Evolutionary conservation across 2,113 vertebrate genomes (phyloP).

Genomic region (Anser brachyrhynchus): DNA sequence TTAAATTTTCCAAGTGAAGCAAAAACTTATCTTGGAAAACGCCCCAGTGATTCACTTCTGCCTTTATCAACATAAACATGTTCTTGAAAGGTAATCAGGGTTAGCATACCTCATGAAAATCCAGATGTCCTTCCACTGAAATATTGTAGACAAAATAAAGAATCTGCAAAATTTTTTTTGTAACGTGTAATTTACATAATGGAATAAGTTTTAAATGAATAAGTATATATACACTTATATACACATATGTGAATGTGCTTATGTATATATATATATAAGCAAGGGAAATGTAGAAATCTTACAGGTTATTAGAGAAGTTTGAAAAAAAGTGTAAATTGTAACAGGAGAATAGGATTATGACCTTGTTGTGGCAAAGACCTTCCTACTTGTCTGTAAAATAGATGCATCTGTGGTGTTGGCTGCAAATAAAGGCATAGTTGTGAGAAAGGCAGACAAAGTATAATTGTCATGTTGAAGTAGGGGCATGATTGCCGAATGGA

Average conservation of each 20-base stretch:
- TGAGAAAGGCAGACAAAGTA: not conserved
- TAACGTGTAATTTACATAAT: not conserved
- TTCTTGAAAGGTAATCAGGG: not conserved
- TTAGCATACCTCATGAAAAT: not conserved
- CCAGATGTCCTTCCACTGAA: not conserved
- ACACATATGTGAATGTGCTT: not conserved
- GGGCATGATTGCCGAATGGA: constrained; percentile 12
- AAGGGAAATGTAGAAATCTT: not conserved
- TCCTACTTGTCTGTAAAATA: not conserved
- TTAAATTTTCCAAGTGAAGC: not conserved
- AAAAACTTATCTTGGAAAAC: not conserved
- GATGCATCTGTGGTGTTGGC: not conserved
- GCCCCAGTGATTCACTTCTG: not conserved
- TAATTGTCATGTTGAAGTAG: constrained; percentile 21
- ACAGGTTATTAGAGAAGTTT: not conserved
- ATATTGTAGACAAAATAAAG: not conserved
- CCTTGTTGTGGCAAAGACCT: not conserved
- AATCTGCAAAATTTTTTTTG: not conserved
- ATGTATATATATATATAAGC: not conserved
- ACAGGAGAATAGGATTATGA: not conserved
- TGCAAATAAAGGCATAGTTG: not conserved
- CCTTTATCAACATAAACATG: not conserved
- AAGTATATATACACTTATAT: not conserved
- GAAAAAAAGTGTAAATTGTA: not conserved
- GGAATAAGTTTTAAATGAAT: not conserved